Percentiles rank a stretch among this genome's conserved stretches.
Evolutionary conservation across 1,140 invertebrate species (phyloP).

Genomic region (Ctenoplectra terminalis): DNA sequence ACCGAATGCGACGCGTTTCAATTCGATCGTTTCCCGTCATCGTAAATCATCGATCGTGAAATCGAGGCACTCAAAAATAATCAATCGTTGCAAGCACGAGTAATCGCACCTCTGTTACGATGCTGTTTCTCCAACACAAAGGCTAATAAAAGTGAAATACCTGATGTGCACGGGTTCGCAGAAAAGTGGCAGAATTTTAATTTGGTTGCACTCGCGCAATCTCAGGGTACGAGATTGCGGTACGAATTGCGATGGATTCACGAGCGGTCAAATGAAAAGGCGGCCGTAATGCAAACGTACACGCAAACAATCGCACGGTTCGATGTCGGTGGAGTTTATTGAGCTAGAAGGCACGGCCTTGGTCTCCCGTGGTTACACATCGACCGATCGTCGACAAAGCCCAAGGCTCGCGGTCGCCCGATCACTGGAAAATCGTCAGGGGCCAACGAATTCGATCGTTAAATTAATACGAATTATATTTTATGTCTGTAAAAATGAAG

Average conservation of each 20-base stretch:
- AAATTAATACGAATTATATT: background rate
- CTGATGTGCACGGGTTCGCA: background rate
- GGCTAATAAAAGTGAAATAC: background rate
- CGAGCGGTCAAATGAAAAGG: background rate
- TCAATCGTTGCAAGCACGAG: too few species aligned
- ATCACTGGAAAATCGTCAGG: constrained; percentile 65
- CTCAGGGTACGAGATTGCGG: background rate
- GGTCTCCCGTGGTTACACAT: constrained; percentile 80
- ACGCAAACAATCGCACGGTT: constrained; percentile 26
- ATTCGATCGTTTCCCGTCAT: background rate
- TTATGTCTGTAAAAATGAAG: too few species aligned
- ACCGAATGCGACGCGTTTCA: background rate
- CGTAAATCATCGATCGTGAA: background rate
- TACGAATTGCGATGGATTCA: background rate
- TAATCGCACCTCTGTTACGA: background rate
- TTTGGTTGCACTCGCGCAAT: background rate
- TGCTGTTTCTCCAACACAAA: background rate
- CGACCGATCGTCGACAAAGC: constrained; percentile 73
- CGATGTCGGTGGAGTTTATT: constrained; percentile 67
- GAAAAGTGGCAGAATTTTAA: background rate
- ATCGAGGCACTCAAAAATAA: background rate
- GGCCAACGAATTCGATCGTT: constrained; percentile 21
- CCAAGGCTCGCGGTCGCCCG: constrained; percentile 61
- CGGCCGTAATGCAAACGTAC: constrained; percentile 6
- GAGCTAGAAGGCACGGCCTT: constrained; percentile 74